These are phyloP conservation scores for Sorex araneus DNA, from an alignment of 2,113 vertebrate species.

Conservation along the genomic window DNA sequence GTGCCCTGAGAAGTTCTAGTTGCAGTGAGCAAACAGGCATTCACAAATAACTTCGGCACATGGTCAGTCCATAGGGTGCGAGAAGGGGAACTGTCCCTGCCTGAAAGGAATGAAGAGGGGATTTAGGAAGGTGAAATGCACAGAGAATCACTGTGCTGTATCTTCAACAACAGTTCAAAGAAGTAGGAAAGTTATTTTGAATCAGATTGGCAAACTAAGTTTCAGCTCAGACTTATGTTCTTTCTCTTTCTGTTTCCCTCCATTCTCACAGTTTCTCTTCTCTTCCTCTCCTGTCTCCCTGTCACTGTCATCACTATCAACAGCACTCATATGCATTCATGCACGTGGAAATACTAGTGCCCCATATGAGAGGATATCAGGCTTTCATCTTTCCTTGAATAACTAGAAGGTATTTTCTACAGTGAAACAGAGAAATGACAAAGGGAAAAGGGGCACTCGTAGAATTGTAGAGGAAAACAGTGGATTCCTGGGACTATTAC, in stretches of 20 bases:
- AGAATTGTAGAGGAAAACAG: too few species aligned
- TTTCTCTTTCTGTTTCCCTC: neutral
- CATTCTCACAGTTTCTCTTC: neutral
- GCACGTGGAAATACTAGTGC: fast-evolving
- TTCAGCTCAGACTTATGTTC: neutral
- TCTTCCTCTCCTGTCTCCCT: too few species aligned
- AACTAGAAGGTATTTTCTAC: neutral
- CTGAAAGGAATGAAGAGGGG: neutral
- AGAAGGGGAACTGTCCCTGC: too few species aligned
- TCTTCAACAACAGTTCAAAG: neutral
- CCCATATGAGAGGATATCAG: neutral
- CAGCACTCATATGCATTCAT: neutral
- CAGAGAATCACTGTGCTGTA: fast-evolving
- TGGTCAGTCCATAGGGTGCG: fast-evolving
- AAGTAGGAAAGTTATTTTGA: too few species aligned
- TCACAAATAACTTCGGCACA: fast-evolving
- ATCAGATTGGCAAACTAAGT: neutral
- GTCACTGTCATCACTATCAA: neutral
- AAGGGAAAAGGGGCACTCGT: neutral
- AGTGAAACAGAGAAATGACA: neutral
- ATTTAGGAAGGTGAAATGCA: neutral
- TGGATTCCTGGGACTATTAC: too few species aligned
- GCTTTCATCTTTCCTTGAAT: neutral
- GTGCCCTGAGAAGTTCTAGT: fast-evolving
- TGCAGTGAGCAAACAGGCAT: neutral